Conservation (phyloP, 1,140 invertebrate genomes). For the Nilaparvata lugens region DNA sequence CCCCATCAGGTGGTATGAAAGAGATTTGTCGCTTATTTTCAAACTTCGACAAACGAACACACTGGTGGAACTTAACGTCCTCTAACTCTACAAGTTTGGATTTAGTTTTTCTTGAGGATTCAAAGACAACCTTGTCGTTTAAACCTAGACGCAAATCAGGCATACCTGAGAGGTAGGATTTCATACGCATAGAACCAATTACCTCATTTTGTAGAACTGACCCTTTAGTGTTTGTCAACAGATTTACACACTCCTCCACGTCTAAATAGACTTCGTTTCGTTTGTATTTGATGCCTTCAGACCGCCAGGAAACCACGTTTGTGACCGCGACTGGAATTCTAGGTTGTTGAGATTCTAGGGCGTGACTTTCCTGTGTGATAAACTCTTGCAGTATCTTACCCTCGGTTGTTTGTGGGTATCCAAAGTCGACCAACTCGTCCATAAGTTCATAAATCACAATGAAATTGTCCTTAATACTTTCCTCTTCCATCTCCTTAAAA, state of each 20-base stretch:
- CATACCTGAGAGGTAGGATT: constrained; percentile 97
- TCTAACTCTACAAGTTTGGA: constrained; percentile 97
- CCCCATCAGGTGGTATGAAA: neutral
- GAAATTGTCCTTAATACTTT: constrained; percentile 97
- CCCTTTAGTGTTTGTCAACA: constrained; percentile 82
- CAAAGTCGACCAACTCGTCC: constrained; percentile 96
- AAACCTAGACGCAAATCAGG: constrained; percentile 91
- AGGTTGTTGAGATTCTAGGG: constrained; percentile 83
- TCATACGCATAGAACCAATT: constrained; percentile 97
- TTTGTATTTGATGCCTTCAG: constrained; percentile 96
- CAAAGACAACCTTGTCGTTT: constrained; percentile 97
- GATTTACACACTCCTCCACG: constrained; percentile 97
- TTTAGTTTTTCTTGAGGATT: constrained; percentile 87
- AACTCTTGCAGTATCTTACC: constrained; percentile 88
- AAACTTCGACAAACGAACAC: constrained; percentile 78
- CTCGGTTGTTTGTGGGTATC: constrained; percentile 97
- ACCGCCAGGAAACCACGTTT: constrained; percentile 97
- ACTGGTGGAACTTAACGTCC: constrained; percentile 99
- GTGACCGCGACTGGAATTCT: constrained; percentile 97
- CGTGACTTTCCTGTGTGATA: constrained; percentile 95
- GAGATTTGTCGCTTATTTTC: neutral
- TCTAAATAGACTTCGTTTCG: constrained; percentile 99
- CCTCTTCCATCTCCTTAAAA: constrained; percentile 97
- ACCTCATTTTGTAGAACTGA: constrained; percentile 96
- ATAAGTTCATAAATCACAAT: constrained; percentile 96